Evolutionary conservation across 1,140 invertebrate genomes (phyloP).

Genomic region (Bombus turneri): DNA sequence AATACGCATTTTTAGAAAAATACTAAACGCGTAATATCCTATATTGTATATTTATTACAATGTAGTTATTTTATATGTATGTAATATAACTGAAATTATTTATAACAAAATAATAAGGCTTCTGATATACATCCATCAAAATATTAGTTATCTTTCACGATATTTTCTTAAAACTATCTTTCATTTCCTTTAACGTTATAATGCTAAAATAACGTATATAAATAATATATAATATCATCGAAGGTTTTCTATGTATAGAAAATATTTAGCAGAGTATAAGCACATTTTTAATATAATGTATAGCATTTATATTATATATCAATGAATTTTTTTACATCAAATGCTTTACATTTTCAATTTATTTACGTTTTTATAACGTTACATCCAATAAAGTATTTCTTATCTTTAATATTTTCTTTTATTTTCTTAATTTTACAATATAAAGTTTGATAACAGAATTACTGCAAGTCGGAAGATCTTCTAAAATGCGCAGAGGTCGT

Average conservation of each 20-base stretch:
- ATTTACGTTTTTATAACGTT: background rate
- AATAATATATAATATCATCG: background rate
- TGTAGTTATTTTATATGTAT: slow-evolving; percentile 58
- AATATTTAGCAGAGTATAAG: background rate
- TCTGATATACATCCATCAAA: slow-evolving; percentile 44
- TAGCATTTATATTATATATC: background rate
- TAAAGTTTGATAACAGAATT: background rate
- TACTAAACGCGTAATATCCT: slow-evolving; percentile 44
- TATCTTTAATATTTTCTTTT: background rate
- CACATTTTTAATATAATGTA: background rate
- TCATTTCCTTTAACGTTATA: background rate
- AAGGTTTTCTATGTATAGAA: background rate
- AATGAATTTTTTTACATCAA: background rate
- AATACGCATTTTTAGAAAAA: slow-evolving; percentile 47
- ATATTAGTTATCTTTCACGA: slow-evolving; percentile 17
- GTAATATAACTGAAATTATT: slow-evolving; percentile 56
- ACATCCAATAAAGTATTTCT: background rate
- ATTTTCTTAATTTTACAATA: background rate
- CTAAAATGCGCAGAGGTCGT: slow-evolving; percentile 87
- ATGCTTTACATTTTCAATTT: slow-evolving; percentile 14
- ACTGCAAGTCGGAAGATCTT: slow-evolving; percentile 80
- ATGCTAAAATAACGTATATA: background rate
- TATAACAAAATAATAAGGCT: slow-evolving; percentile 54
- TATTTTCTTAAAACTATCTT: background rate
- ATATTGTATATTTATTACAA: slow-evolving; percentile 55